Percentiles rank a stretch among this genome's conserved stretches.
phyloP scores from a whole-genome alignment of 2,888 invertebrate species.

The Toxonevra muliebris region DNA sequence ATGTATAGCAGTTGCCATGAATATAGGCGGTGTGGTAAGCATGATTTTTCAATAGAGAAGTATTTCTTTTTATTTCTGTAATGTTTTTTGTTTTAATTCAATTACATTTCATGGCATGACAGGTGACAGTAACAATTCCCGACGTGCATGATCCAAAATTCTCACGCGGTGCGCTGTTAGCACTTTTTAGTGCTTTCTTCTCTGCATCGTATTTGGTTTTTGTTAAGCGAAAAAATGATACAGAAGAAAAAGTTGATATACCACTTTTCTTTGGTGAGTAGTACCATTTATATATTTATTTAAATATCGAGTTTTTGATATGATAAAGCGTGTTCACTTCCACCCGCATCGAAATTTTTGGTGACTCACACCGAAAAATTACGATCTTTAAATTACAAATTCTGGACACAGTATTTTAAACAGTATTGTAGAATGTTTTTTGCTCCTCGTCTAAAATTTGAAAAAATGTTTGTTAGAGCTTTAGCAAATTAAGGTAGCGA shows the following conservation, averaged over 20 bases:
- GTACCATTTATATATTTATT: background rate
- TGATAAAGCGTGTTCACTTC: too few species aligned
- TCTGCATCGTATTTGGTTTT: slow-evolving; percentile 92
- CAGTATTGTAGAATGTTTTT: too few species aligned
- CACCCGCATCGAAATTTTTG: too few species aligned
- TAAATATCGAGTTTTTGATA: too few species aligned
- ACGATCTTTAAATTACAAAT: too few species aligned
- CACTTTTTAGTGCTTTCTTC: slow-evolving; percentile 86
- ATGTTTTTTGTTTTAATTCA: background rate
- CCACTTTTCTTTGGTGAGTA: slow-evolving; percentile 91
- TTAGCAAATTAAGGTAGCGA: too few species aligned
- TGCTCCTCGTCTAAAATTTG: too few species aligned
- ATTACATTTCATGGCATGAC: slow-evolving; percentile 33
- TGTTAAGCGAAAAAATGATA: slow-evolving; percentile 84
- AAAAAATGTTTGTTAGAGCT: too few species aligned
- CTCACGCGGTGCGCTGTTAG: slow-evolving; percentile 81
- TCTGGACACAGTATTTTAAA: too few species aligned
- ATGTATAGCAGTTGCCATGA: slow-evolving; percentile 80
- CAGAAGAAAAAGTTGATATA: slow-evolving; percentile 93
- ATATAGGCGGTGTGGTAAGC: slow-evolving; percentile 81
- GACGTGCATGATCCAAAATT: slow-evolving; percentile 76
- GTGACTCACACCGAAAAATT: too few species aligned
- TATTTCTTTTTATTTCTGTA: background rate
- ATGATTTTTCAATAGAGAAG: background rate
- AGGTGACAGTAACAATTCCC: slow-evolving; percentile 82